Base-by-base conservation (phyloP, 2,888 invertebrate genomes). In the Galerucella calmariensis region DNA sequence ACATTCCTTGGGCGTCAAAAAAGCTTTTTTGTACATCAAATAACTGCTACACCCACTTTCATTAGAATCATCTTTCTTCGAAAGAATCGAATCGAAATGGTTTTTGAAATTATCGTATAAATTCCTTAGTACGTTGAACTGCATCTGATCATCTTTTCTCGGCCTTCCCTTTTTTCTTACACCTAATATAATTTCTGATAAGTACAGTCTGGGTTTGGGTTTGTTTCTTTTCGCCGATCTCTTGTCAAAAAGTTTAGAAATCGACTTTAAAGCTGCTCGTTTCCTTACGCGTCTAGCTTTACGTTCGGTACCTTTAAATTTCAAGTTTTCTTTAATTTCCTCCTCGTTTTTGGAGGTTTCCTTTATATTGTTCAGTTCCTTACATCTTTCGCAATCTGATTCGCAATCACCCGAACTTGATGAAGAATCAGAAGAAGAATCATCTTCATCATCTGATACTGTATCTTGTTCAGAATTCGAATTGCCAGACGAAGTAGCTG, bases 1-100 rank as follows among this genome's bases (percentile, higher is more conserved):
- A 24, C 82, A 79, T 35, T 79, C 78, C 14, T 77, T 70, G 20
- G 84, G 84, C 8, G 83, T 83, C 67, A 83, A 73, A 63, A 67
- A 73, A 5, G 75, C 76, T 46, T 78, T 77, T 66, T 77, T 77
- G 46, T 74, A 73, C 4, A 58, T 24, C 61, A 76, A 63, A 24
- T 75, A 71, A 59, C 74, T 74, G 67, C 76, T 78, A 10, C 74
- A 66, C 10, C 61, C 71, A 2, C 63, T 58, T 41, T 73, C 63
- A 11, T 56, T 53, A 9, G 58, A 44, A 20, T 70, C 66, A 8
- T 58, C 65, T 8, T 53, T 63, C 9, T 65, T 51, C 14, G 66
- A 67, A 2, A 70, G 72, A 11, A 41, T 14, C 51, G 68, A 69
- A 8, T 66, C 58, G 27, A 69, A 72, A 8, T 67, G 53, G 3